Base-by-base conservation (phyloP, 2,888 invertebrate species). In the Philaethria dido region DNA sequence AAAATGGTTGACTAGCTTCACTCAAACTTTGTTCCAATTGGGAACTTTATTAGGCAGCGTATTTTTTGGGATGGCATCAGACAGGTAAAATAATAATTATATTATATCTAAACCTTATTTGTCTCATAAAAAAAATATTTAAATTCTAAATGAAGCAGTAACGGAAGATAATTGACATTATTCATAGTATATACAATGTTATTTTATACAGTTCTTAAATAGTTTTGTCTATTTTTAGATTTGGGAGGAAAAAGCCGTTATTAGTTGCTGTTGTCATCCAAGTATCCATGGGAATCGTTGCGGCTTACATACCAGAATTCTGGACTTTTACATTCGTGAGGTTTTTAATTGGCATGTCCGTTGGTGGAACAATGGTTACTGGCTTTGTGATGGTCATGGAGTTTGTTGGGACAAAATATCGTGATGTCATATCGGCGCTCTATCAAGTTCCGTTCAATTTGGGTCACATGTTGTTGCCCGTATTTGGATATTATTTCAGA, bases 311-410 rank as follows among this genome's bases (percentile, higher is more conserved):
- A 0, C 95, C 96, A 0, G 94, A 94, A 60, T 93, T 77, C 68
- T 92, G 91, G 92, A 75, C 83, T 1, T 96, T 97, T 78, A 93
- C 96, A 16, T 73, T 95, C 0, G 86, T 96, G 61, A 78, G 97
- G 70, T 95, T 97, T 78, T 77, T 96, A 11, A 93, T 95, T 9
- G 97, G 96, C 2, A 85, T 95, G 73, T 95, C 96, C 0, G 96
- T 96, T 0, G 97, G 97, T 55, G 97, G 97, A 16, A 96, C 96
- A 0, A 97, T 97, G 96, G 95, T 96, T 42, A 85, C 79, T 13
- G 87, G 89, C n/a, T 93, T 93, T 62, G 93, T 93, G 4, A 91
- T 95, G 13, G 85, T 95, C 3, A 95, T 95, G 95, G 95, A 96
- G 80, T 92, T 95, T 55, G 93, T 95, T 33, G 95, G 95, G 1